Conservation (phyloP, 2,888 invertebrate genomes). For the Ichneumon xanthorius region DNA sequence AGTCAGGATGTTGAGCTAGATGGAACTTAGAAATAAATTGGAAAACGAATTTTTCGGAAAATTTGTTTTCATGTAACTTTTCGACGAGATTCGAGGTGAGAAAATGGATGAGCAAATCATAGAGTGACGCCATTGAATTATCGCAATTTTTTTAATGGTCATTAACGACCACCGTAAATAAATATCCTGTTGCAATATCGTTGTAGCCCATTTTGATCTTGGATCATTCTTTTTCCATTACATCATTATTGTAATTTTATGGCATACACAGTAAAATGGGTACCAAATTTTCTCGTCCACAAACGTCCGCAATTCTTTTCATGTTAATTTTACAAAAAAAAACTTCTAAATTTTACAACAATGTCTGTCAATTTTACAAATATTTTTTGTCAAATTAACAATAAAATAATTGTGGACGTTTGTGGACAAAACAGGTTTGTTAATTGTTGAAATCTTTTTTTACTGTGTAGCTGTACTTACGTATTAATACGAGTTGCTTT, state of each 20-base stretch:
- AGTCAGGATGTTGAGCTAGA: background rate
- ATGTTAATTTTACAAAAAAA: too few species aligned
- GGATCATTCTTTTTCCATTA: background rate
- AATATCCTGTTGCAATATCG: background rate
- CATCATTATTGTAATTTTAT: background rate
- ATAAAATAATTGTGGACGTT: too few species aligned
- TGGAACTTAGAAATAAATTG: background rate
- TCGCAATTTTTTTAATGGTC: conserved; percentile 13
- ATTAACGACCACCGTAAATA: conserved; percentile 4
- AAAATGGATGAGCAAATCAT: conserved; percentile 34
- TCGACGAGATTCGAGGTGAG: conserved; percentile 43
- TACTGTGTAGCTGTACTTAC: background rate
- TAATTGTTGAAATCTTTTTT: too few species aligned
- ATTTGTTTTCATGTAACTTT: conserved; percentile 36
- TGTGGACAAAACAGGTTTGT: too few species aligned
- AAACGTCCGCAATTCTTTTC: too few species aligned
- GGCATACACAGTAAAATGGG: background rate
- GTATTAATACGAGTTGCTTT: background rate
- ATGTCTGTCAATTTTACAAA: too few species aligned
- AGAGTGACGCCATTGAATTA: conserved; percentile 38
- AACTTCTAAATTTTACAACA: too few species aligned
- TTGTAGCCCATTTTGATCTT: background rate
- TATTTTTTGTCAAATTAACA: too few species aligned
- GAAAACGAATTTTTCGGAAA: background rate
- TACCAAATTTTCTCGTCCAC: too few species aligned